Evolutionary conservation across 1,140 invertebrate genomes (phyloP).

Genomic region (Gonioctena quinquepunctata): DNA sequence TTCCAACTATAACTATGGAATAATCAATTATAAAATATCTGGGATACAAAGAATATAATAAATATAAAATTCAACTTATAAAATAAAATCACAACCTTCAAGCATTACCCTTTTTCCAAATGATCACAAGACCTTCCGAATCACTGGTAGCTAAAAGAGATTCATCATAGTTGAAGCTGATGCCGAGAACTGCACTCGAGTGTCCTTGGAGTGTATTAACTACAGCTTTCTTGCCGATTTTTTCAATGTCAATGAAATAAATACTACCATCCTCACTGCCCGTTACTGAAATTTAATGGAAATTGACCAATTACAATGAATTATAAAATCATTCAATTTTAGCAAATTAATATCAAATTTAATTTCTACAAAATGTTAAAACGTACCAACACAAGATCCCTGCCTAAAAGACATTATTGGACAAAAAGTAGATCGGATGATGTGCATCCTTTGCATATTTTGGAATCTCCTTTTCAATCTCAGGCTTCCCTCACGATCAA

Average conservation of each 20-base stretch:
- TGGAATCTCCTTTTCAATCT: constrained; percentile 68
- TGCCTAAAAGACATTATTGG: constrained; percentile 82
- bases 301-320: too few species aligned
- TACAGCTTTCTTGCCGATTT: constrained; percentile 68
- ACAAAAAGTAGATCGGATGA: constrained; percentile 80
- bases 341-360: too few species aligned
- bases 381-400: constrained; percentile 75
- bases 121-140: constrained; percentile 80
- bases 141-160: constrained; percentile 85
- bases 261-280: constrained; percentile 87
- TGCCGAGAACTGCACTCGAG: constrained; percentile 77
- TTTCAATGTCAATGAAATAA: constrained; percentile 82
- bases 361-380: too few species aligned
- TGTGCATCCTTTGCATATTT: constrained; percentile 65
- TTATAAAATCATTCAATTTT: too few species aligned
- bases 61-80: too few species aligned
- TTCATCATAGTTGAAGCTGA: constrained; percentile 90
- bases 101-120: constrained; percentile 70
- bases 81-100: neutral
- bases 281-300: constrained; percentile 68
- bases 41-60: too few species aligned
- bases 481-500: constrained; percentile 68
- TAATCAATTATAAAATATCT: too few species aligned
- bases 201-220: constrained; percentile 87
- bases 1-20: too few species aligned